These are phyloP conservation scores for Dysdera silvatica DNA, from an alignment of 1,140 invertebrate genomes.

Conservation along the genomic window DNA sequence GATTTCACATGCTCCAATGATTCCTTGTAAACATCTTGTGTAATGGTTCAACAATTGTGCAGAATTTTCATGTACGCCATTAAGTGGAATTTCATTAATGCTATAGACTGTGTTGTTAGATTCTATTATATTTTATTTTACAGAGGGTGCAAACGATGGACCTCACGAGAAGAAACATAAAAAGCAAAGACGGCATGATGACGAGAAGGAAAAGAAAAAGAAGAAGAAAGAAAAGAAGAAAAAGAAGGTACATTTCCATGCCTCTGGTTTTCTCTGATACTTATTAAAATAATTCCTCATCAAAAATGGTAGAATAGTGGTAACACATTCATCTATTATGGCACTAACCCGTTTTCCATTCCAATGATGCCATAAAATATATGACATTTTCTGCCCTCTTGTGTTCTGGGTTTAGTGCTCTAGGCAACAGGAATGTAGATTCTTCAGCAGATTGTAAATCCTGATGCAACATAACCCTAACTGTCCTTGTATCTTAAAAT, in stretches of 20 bases:
- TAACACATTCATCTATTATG: neutral
- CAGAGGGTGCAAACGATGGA: conserved; percentile 41
- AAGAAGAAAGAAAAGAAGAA: conserved; percentile 83
- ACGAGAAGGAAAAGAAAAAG: conserved; percentile 88
- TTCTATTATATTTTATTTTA: neutral
- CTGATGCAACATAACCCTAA: too few species aligned
- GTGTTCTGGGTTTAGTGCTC: too few species aligned
- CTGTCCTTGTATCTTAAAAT: too few species aligned
- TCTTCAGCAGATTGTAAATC: too few species aligned
- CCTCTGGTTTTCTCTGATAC: neutral
- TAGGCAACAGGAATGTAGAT: too few species aligned
- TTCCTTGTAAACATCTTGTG: too few species aligned
- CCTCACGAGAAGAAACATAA: conserved; percentile 90
- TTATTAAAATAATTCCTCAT: neutral
- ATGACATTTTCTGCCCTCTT: too few species aligned
- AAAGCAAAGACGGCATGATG: conserved; percentile 86
- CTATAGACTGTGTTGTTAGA: neutral
- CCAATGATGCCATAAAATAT: neutral
- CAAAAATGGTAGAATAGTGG: neutral
- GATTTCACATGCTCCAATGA: too few species aligned
- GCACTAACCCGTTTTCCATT: neutral
- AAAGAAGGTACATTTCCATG: conserved; percentile 43
- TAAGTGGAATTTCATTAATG: too few species aligned
- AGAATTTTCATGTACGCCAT: too few species aligned
- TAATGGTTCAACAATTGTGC: too few species aligned